phyloP scores from a whole-genome alignment of 2,888 invertebrate genomes.

The Gari tellinella region DNA sequence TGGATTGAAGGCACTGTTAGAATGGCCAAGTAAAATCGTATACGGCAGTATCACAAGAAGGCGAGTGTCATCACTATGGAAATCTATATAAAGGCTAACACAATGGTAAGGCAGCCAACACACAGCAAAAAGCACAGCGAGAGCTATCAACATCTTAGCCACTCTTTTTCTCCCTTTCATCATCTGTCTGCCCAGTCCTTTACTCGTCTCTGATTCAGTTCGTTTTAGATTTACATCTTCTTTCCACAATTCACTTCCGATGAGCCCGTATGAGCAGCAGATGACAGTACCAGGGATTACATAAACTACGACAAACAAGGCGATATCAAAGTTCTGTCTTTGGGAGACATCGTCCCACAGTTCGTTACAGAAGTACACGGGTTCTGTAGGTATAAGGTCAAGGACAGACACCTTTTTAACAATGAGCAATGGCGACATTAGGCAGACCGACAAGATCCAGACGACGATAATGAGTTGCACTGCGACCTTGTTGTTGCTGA shows the following conservation, averaged over 20 bases:
- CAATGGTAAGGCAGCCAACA: slow-evolving; percentile 93
- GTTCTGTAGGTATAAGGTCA: slow-evolving; percentile 62
- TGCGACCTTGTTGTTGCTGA: slow-evolving; percentile 89
- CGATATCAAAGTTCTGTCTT: slow-evolving; percentile 88
- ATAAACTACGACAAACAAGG: slow-evolving; percentile 91
- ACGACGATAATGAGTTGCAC: slow-evolving; percentile 87
- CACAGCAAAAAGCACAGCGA: slow-evolving; percentile 90
- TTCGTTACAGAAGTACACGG: slow-evolving; percentile 87
- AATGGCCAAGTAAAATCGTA: slow-evolving; percentile 90
- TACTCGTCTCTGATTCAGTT: slow-evolving; percentile 71
- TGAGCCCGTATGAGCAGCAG: slow-evolving; percentile 81
- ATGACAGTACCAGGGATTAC: slow-evolving; percentile 88
- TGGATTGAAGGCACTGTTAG: slow-evolving; percentile 91
- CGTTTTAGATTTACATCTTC: slow-evolving; percentile 72
- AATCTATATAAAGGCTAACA: slow-evolving; percentile 88
- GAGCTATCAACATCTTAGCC: slow-evolving; percentile 90
- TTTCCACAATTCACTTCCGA: slow-evolving; percentile 85
- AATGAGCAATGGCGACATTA: slow-evolving; percentile 89
- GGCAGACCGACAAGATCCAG: slow-evolving; percentile 89
- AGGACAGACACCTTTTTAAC: slow-evolving; percentile 82
- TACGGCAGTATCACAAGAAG: slow-evolving; percentile 87
- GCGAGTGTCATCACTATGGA: slow-evolving; percentile 76
- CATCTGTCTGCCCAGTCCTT: slow-evolving; percentile 69
- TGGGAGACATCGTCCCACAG: slow-evolving; percentile 86
- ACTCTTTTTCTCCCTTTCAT: slow-evolving; percentile 90